Base-by-base conservation (phyloP, 2,888 invertebrate species). In the Leucophenga maculata region DNA sequence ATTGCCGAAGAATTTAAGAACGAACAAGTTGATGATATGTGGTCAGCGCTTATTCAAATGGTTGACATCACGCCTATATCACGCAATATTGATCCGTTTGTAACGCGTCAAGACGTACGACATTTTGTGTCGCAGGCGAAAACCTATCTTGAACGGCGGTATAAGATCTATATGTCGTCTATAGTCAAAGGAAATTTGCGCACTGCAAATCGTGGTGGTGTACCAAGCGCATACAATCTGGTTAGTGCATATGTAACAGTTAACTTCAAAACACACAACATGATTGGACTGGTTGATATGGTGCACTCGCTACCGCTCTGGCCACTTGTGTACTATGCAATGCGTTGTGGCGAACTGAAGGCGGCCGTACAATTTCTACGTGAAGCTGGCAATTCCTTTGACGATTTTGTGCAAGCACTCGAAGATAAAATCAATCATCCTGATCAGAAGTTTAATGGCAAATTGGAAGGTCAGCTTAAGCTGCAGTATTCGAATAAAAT, bases 261-360 rank as follows among this genome's bases (percentile, higher is more conserved):
- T 1, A 92, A 93, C 1, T 90, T 95, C 31, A 72, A 76, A 72
- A 81, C 84, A n/a, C 79, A 80, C 1, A 78, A 78, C 3, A 81
- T 87, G 69, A 91, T 93, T 69, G 95, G 95, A 0, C 89, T 97
- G 52, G 93, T 95, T 79, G 96, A 97, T 82, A 94, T 94, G 0
- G 92, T 95, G 16, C 9, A 39, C 48, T 93, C 92, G 1, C 93
- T 94, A 68, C 97, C 98, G 0, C 91, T 97, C 1, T 99, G 98
- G 98, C 96, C 98, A 0, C 92, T 97, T 90, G 93, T 98, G 18
- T 98, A 96, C 88, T 97, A 95, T 86, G 97, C 97, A 78, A 89
- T 99, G 77, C 91, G 98, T 69, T 94, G 95, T 83, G 98, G 98
- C 0, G 97, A 97, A 85, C 90, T 94, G n/a, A 91, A 92, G 70